Conservation (phyloP, 2,888 invertebrate genomes). For the Oligia latruncula region DNA sequence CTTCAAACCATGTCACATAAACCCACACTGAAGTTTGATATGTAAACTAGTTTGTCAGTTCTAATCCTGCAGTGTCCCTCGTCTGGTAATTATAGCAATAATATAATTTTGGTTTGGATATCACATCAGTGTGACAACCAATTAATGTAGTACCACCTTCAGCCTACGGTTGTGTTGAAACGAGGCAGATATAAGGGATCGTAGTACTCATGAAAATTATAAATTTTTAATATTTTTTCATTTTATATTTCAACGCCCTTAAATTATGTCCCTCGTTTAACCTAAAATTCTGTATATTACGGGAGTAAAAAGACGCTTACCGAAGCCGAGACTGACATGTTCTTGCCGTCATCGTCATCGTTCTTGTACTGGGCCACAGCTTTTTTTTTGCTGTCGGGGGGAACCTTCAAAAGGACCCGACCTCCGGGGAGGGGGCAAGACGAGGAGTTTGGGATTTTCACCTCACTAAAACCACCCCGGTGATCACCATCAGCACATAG, state of each 20-base stretch:
- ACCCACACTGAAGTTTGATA: slow-evolving; percentile 38
- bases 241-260: no score
- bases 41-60: slow-evolving; percentile 40
- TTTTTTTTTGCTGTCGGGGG: no score
- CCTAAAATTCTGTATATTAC: neutral
- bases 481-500: no score
- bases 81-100: slow-evolving; percentile 21
- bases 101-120: slow-evolving; percentile 17
- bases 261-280: neutral
- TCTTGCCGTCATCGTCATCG: neutral
- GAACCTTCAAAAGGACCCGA: no score
- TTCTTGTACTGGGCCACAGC: neutral
- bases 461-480: no score
- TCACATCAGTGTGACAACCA: neutral
- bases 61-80: neutral
- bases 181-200: no score
- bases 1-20: slow-evolving; percentile 31
- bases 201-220: no score
- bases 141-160: neutral
- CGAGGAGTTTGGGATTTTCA: no score
- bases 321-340: neutral
- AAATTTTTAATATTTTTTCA: no score
- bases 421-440: no score
- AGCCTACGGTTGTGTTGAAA: neutral
- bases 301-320: neutral